Conservation (phyloP, 2,888 invertebrate genomes). For the Limnephilus lunatus region DNA sequence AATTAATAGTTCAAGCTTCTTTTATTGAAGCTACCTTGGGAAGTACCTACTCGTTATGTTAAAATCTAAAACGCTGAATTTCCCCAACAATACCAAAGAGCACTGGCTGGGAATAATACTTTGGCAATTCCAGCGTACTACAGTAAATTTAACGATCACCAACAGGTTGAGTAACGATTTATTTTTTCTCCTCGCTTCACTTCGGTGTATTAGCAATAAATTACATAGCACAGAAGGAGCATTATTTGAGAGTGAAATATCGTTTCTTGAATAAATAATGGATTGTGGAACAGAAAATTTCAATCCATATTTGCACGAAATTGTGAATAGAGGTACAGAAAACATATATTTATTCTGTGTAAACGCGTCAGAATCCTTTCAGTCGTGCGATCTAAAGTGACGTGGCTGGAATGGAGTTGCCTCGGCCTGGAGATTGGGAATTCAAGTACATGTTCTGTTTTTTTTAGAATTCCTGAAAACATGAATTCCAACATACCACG, state of each 20-base stretch:
- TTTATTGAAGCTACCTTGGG: neutral
- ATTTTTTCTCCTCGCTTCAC: slow-evolving; percentile 39
- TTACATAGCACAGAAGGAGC: slow-evolving; percentile 31
- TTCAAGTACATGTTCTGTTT: slow-evolving; percentile 31
- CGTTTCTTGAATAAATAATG: slow-evolving; percentile 48
- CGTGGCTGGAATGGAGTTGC: slow-evolving; percentile 23
- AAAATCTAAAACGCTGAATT: neutral
- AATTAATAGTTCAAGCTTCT: neutral
- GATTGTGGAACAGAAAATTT: slow-evolving; percentile 21
- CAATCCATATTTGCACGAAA: slow-evolving; percentile 40
- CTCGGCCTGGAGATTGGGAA: slow-evolving; percentile 4
- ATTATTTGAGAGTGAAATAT: slow-evolving; percentile 43
- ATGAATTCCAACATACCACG: neutral
- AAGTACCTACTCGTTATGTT: neutral
- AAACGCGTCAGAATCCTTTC: slow-evolving; percentile 28
- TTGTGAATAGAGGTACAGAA: slow-evolving; percentile 22
- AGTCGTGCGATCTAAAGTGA: slow-evolving; percentile 38
- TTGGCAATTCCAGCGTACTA: slow-evolving; percentile 15
- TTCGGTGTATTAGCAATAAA: slow-evolving; percentile 44
- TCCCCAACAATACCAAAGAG: slow-evolving; percentile 7
- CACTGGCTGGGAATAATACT: slow-evolving; percentile 26
- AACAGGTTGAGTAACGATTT: slow-evolving; percentile 47
- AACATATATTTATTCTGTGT: slow-evolving; percentile 36
- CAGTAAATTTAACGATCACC: slow-evolving; percentile 38
- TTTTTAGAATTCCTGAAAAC: neutral